Conservation (phyloP, 2,113 vertebrate genomes). For the Chamaea fasciata region DNA sequence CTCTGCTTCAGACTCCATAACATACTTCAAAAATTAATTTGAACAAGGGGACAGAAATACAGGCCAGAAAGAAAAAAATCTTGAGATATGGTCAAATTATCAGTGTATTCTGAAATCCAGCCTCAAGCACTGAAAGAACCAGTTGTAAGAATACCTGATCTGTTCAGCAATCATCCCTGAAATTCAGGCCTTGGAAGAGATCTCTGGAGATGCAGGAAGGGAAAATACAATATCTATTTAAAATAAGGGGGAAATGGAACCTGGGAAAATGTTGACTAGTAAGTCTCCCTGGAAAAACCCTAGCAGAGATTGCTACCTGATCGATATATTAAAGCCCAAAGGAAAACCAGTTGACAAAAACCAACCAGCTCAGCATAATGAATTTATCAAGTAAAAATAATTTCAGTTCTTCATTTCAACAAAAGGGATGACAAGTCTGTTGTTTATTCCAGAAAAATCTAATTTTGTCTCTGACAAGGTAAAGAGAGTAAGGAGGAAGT, state of each 20-base stretch:
- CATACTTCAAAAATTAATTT: constrained; percentile 22
- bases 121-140: background rate
- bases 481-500: background rate
- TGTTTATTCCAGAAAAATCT: background rate
- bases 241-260: background rate
- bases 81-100: constrained; percentile 1
- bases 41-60: background rate
- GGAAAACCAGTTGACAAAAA: background rate
- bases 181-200: background rate
- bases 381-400: background rate
- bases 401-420: background rate
- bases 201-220: background rate
- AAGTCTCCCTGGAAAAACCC: background rate
- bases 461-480: background rate
- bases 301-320: background rate
- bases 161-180: background rate
- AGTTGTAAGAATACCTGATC: background rate
- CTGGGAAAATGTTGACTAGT: background rate
- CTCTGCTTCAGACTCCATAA: background rate
- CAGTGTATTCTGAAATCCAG: background rate
- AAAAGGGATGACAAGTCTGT: fast-evolving
- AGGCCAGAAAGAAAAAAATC: background rate
- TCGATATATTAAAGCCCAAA: background rate
- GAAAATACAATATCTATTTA: background rate
- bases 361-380: background rate